Percentiles rank a stretch among this genome's conserved stretches.
phyloP scores from a whole-genome alignment of 2,888 invertebrate species.

The Anaspis maculata region DNA sequence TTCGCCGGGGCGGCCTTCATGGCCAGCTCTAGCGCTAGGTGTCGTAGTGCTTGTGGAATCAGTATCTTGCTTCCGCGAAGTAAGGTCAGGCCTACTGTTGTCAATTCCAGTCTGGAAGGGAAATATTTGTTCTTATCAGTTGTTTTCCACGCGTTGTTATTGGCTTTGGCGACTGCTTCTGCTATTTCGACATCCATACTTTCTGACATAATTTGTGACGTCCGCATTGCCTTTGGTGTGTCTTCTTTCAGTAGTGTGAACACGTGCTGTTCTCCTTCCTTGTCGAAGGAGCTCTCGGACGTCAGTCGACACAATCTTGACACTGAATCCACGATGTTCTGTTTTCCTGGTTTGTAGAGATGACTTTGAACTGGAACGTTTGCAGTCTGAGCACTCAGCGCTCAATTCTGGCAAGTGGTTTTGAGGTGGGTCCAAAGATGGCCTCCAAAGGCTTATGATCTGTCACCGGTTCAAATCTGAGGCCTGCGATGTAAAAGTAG shows the following conservation, averaged over 20 bases:
- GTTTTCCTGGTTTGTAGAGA: neutral
- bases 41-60: slow-evolving; percentile 14
- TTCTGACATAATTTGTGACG: neutral
- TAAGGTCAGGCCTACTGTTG: slow-evolving; percentile 17
- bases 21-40: slow-evolving; percentile 1
- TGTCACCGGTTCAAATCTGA: neutral
- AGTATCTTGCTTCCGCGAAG: slow-evolving; percentile 17
- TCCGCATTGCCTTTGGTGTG: neutral
- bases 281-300: neutral
- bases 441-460: neutral
- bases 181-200: neutral
- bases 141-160: neutral
- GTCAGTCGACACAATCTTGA: neutral
- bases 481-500: neutral
- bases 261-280: neutral
- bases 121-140: neutral
- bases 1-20: slow-evolving; percentile 23
- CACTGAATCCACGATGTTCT: neutral
- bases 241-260: neutral
- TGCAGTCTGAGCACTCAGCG: neutral
- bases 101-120: slow-evolving; percentile 14
- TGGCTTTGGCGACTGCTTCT: neutral
- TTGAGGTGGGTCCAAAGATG: neutral
- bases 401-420: neutral
- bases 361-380: neutral